Conservation (phyloP, 2,888 invertebrate species). For the Epirrita christyi region DNA sequence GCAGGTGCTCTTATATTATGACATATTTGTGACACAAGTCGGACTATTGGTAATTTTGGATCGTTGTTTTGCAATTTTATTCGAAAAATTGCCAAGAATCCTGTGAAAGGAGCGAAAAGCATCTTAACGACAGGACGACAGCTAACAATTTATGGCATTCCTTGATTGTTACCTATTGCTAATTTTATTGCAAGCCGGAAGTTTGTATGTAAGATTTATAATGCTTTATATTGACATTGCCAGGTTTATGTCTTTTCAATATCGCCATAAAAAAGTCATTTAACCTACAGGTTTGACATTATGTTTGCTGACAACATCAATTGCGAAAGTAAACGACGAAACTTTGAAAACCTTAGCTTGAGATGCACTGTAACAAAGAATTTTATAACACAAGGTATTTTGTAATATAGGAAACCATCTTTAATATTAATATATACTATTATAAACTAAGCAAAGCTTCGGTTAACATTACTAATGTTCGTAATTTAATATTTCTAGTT, state of each 20-base stretch:
- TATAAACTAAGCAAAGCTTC: no score
- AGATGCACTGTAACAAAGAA: constrained; percentile 21
- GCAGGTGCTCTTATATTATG: constrained; percentile 64
- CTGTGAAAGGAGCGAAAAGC: constrained; percentile 26
- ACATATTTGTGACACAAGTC: constrained; percentile 67
- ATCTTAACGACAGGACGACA: constrained; percentile 30
- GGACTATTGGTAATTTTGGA: constrained; percentile 57
- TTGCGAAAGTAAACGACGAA: constrained; percentile 41
- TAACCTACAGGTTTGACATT: constrained; percentile 45
- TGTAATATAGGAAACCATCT: no score
- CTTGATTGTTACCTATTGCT: constrained; percentile 38
- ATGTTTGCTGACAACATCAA: constrained; percentile 48
- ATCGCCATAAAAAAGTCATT: constrained; percentile 48
- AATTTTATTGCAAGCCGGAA: constrained; percentile 49
- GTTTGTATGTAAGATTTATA: constrained; percentile 52
- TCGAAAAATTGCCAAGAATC: constrained; percentile 28
- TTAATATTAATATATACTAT: no score
- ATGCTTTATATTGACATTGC: constrained; percentile 43
- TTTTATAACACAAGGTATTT: neutral
- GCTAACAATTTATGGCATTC: constrained; percentile 34
- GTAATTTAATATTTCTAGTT: no score
- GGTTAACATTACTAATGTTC: no score
- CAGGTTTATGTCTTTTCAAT: constrained; percentile 52
- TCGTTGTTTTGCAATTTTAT: constrained; percentile 29
- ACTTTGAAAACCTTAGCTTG: constrained; percentile 33